phyloP scores from a whole-genome alignment of 2,113 vertebrate genomes.

The Burhinus bistriatus region DNA sequence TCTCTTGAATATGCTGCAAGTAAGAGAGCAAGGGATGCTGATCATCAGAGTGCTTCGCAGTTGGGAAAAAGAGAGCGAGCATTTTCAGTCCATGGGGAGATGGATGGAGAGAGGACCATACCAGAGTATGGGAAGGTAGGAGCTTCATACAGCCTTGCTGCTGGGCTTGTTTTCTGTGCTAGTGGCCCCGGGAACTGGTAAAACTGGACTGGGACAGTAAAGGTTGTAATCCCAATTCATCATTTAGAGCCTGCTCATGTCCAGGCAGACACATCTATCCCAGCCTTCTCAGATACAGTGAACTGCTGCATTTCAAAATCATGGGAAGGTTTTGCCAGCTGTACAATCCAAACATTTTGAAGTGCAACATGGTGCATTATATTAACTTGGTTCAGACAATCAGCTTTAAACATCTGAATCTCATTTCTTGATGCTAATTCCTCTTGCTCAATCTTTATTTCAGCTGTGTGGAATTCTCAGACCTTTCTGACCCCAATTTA shows the following conservation, averaged over 20 bases:
- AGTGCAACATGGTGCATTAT: slow-evolving; percentile 63
- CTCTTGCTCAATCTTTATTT: slow-evolving; percentile 66
- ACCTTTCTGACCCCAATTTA: slow-evolving; percentile 5
- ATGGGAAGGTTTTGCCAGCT: slow-evolving; percentile 57
- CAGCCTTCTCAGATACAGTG: neutral
- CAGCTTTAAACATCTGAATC: slow-evolving; percentile 65
- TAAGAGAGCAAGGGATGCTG: neutral
- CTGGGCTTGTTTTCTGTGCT: neutral
- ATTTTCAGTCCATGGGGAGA: neutral
- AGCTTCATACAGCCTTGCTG: neutral
- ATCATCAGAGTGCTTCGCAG: neutral
- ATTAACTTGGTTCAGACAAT: slow-evolving; percentile 53
- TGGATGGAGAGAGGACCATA: neutral
- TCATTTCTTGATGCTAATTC: slow-evolving; percentile 65
- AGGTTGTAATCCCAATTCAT: neutral
- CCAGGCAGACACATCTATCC: slow-evolving; percentile 1
- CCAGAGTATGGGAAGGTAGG: neutral
- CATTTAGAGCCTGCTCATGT: neutral
- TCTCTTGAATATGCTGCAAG: neutral
- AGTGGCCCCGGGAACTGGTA: neutral
- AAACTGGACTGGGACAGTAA: neutral
- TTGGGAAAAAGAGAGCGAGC: neutral
- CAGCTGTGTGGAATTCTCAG: slow-evolving; percentile 55
- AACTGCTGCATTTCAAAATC: slow-evolving; percentile 50
- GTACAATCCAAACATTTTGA: slow-evolving; percentile 50